Base-by-base conservation (phyloP, 2,888 invertebrate genomes). In the Trypoxylon attenuatum region DNA sequence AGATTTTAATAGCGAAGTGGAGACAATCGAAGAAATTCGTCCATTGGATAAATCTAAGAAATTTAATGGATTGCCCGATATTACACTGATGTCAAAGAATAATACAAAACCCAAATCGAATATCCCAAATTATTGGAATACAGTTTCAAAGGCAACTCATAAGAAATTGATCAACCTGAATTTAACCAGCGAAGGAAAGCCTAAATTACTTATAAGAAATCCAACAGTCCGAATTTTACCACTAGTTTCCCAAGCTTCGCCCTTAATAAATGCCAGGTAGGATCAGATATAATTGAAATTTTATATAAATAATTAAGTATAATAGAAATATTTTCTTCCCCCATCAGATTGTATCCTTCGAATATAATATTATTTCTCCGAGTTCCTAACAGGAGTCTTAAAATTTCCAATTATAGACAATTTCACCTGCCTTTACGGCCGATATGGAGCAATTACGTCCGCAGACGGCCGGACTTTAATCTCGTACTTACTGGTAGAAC, bases 401-500 rank as follows among this genome's bases (percentile, higher is more conserved):
- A n/a, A n/a, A n/a, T n/a, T n/a, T n/a, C n/a, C n/a, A n/a, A 76
- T 76, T 80, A 43, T 79, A 84, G 85, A 83, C 79, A 69, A 65
- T 77, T 73, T 64, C 77, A 76, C 69, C 76, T 70, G 69, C 74
- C 80, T 61, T 78, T 78, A 61, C 85, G 82, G 68, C 81, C 79
- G 15, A 75, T 78, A 49, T 84, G 84, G 83, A 83, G 77, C 75
- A 83, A 79, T 81, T 83, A 84, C 67, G 76, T 82, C 50, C 83
- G 83, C 71, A 76, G 82, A 72, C 80, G 79, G 73, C 85, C 84
- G 69, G 84, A 85, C 75, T 85, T 85, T 85, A 82, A 82, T 83
- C 81, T 83, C 77, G 80, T 85, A 64, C 84, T 85, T 79, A 84
- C 77, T 69, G 76, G 82, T 81, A 85, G 85, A 84, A 85, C 79